phyloP scores from a whole-genome alignment of 2,113 vertebrate genomes.

The Vidua chalybeata region DNA sequence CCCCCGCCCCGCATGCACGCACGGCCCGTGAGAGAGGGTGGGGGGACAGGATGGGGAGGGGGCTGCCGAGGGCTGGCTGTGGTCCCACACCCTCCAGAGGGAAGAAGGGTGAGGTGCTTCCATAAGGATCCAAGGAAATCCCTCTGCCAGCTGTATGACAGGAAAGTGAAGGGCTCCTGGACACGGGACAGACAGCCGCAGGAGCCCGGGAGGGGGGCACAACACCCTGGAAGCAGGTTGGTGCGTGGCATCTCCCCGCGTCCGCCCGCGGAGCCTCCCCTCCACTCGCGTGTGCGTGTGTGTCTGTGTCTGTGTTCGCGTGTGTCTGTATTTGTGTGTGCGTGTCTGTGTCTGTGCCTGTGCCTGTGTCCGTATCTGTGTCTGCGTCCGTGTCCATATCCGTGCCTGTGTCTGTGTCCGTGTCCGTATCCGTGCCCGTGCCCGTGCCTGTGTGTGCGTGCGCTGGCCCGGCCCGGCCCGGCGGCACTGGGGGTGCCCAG shows the following conservation, averaged over 20 bases:
- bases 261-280: background rate
- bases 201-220: background rate
- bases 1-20: background rate
- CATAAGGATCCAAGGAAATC: background rate
- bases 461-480: background rate
- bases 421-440: background rate
- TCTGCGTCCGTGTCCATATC: background rate
- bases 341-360: no score
- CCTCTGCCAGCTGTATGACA: background rate
- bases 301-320: background rate
- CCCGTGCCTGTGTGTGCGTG: background rate
- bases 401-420: no score
- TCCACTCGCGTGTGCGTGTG: background rate
- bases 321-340: no score
- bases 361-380: fast-evolving
- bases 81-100: background rate
- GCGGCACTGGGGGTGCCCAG: background rate
- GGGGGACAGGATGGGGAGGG: background rate
- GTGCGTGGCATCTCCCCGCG: background rate
- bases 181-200: background rate
- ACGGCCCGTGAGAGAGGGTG: background rate
- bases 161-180: background rate
- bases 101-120: background rate
- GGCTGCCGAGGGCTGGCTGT: background rate
- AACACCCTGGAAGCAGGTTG: background rate